Evolutionary conservation across 2,888 invertebrate genomes (phyloP).

Genomic region (Steinernema carpocapsae): DNA sequence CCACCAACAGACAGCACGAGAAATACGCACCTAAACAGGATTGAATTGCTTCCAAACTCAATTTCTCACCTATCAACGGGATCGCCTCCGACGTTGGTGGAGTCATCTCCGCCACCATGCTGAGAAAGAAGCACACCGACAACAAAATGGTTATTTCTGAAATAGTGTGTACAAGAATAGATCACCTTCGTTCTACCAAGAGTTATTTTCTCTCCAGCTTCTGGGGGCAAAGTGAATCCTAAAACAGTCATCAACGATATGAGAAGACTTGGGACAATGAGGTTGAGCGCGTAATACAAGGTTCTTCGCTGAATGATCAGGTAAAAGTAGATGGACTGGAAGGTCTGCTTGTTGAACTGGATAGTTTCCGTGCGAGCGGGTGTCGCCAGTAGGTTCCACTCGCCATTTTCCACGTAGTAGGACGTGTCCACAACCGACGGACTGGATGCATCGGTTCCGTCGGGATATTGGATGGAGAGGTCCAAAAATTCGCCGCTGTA

Average conservation of each 20-base stretch:
- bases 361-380: conserved; percentile 72
- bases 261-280: conserved; percentile 96
- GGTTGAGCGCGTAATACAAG: conserved; percentile 97
- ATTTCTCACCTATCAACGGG: conserved; percentile 55
- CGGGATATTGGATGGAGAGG: conserved; percentile 72
- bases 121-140: conserved; percentile 95
- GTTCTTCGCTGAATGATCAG: conserved; percentile 94
- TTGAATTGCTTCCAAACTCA: background rate
- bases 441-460: conserved; percentile 49
- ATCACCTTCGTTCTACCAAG: conserved; percentile 81
- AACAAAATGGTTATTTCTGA: conserved; percentile 72
- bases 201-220: conserved; percentile 97
- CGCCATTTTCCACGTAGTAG: conserved; percentile 97
- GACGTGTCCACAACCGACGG: conserved; percentile 70
- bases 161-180: conserved; percentile 12
- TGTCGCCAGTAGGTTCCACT: conserved; percentile 86
- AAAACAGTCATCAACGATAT: conserved; percentile 98
- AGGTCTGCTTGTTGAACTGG: conserved; percentile 84
- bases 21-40: conserved; percentile 53
- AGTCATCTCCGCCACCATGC: conserved; percentile 95
- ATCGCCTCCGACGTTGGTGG: conserved; percentile 73
- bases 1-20: conserved; percentile 60
- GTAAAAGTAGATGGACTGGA: conserved; percentile 89
- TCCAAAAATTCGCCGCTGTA: conserved; percentile 88
- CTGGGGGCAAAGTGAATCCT: conserved; percentile 95